Base-by-base conservation (phyloP, 2,113 vertebrate species). In the Gambusia holbrooki region DNA sequence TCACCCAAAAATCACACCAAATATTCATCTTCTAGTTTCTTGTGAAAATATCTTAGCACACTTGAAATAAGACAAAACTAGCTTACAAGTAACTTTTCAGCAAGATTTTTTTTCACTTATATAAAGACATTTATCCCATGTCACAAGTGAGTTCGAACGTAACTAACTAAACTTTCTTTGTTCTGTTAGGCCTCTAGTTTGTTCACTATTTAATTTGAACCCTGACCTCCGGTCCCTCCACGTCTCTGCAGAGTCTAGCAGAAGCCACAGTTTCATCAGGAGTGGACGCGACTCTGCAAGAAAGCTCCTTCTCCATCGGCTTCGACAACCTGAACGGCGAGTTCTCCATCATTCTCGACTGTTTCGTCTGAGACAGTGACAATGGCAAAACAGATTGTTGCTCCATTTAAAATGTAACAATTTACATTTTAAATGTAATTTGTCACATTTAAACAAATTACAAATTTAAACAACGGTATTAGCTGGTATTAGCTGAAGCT, bases 281-380 rank as follows among this genome's bases (percentile, higher is more conserved):
- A 0, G 73, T 73, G 0, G 72, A 82, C 48, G 82, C 86, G 25
- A 80, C 32, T 6, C 33, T 86, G 27, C 83, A 87, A 72, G 91
- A 95, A 3, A 62, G 90, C 25, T 93, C 94, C 92, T 95, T 95
- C 84, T 96, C 94, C 60, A 93, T 96, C 71, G 96, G 96, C 35
- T 97, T 97, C 91, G 95, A 94, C 73, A 95, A 97, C 84, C 91
- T 96, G 79, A 96, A 96, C 2, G 97, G 97, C 98, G 93, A 88
- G 80, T 29, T 32, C 28, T 69, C 67, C 10, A 1, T 69, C 5
- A 0, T 27, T 48, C 65, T 58, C 37, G 27, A n/a, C 25, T 6
- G 45, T 10, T n/a, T 28, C 13, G 54, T 64, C 25, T 0, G 22
- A 10, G 66, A 65, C n/a, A 35, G 28, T 60, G 2, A 10, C 14